Evolutionary conservation across 2,888 invertebrate genomes (phyloP).

Genomic region (Lithophane semibrunnea): DNA sequence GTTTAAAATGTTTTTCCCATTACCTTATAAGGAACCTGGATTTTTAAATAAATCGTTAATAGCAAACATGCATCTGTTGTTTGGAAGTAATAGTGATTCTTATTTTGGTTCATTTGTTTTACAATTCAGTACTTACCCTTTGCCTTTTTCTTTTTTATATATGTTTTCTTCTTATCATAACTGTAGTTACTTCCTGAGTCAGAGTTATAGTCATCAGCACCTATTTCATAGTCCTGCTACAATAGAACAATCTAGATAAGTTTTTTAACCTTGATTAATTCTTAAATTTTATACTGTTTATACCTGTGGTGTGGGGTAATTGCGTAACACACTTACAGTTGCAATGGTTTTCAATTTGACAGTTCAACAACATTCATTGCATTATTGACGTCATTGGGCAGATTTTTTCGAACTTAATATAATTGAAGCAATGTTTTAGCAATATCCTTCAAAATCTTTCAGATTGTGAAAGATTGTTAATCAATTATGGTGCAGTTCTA

Average conservation of each 20-base stretch:
- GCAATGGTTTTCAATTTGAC: no score
- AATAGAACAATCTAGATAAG: slow-evolving; percentile 26
- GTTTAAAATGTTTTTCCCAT: background rate
- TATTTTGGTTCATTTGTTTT: background rate
- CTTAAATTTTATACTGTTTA: background rate
- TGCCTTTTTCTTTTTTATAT: slow-evolving; percentile 5
- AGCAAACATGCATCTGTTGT: no score
- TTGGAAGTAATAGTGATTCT: background rate
- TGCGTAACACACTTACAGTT: no score
- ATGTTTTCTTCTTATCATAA: slow-evolving; percentile 46
- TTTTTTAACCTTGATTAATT: background rate
- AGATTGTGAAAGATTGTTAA: no score
- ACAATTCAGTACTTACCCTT: slow-evolving; percentile 14
- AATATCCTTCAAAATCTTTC: no score
- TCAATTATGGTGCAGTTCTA: background rate
- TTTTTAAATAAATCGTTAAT: background rate
- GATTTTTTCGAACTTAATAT: no score
- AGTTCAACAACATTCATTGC: no score
- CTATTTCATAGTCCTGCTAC: slow-evolving; percentile 64
- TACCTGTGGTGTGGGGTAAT: no score
- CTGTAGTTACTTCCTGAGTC: slow-evolving; percentile 62
- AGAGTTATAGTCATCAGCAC: slow-evolving; percentile 50
- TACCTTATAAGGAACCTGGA: background rate
- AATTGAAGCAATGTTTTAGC: no score
- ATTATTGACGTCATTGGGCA: no score